Evolutionary conservation across 2,113 vertebrate species (phyloP), one percentile per base, ranked within the genome.

Genomic region (Dinomys branickii): DNA sequence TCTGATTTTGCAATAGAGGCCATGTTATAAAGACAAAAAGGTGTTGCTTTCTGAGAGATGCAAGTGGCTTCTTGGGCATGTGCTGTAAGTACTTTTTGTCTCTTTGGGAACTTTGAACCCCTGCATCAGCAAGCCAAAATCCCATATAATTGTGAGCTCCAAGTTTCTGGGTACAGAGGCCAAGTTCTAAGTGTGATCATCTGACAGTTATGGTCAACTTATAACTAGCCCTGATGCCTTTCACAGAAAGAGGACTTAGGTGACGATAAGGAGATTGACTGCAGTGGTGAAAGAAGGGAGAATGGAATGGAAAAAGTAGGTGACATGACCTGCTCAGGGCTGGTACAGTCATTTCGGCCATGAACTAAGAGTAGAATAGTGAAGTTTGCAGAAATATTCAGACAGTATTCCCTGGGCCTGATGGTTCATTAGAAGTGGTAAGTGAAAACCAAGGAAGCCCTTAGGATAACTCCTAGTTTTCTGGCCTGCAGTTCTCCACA

Each of bases 1-100:
- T 95, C 93, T 91, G 94, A 93, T 97, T 98, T 98, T 96, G 96
- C 97, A 97, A 96, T 92, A 88, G 54, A 86, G 85, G 78, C 33
- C 47, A 96, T 24, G 33, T 88, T 98, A 97, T 97, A 98, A 97
- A 96, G 80, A 96, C 92, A 41, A 88, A 95, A 93, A 95, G 11
- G 7, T 86, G 44, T 95, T 92, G 50, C 47, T 97, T 94, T 94
- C 82, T 94, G 88, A 89, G 91, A 96, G 78, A 96, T 96, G 41
- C 90, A 96, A 96, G 93, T 86, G 86, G 50, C 73, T 96, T 94
- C 94, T 88, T 96, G 78, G 89, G 24, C 38, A 41, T 84, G 19
- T 93, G 50, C 82, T 91, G 91, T 97, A 92, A 97, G 96, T 97
- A 97, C 33, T 67, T 82, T 87, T 91, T 95, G 13, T 67, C 56